Evolutionary conservation across 2,888 invertebrate genomes (phyloP), one percentile per base, ranked within the genome.

Genomic region (Noctua comes): DNA sequence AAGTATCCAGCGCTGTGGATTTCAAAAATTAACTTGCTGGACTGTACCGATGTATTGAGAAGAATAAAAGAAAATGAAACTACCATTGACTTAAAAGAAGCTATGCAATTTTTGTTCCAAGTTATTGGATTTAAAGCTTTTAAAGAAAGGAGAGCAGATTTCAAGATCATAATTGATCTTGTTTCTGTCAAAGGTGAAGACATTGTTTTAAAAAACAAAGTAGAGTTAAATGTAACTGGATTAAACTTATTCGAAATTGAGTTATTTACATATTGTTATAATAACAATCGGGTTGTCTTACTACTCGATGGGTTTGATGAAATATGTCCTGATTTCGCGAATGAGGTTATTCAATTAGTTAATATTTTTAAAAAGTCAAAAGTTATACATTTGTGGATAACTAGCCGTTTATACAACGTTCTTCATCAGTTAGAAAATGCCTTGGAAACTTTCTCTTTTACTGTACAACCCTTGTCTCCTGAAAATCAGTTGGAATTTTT

Each of bases 301-400:
- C 43, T 89, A 27, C 76, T 88, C 13, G 89, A 89, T 48, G 88
- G 88, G 31, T 88, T 88, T 80, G 89, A 89, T 76, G 89, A 89
- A 86, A 87, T 89, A 54, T 84, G 83, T 69, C 88, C 88, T 7
- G 82, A 88, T 77, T 89, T 81, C 46, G 69, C 80, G 11, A 54
- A 68, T 46, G 77, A 79, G 21, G 80, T 83, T 57, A 80, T 85
- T 11, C 62, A 84, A 43, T 73, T 89, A 68, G 69, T 87, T 24
- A 62, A 73, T 54, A 65, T 66, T 11, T 74, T 89, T 3, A 82
- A 79, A 40, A 71, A 24, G 2, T 83, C 80, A 4, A 85, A 77
- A 31, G 40, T 83, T 64, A 65, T 65, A 21, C 68, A 83, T 69
- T 72, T 89, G 27, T 89, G 87, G 87, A 79, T 89, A 21, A 81